Base-by-base conservation (phyloP, 2,797 vertebrate species). In the Phataginus tetradactyla region DNA sequence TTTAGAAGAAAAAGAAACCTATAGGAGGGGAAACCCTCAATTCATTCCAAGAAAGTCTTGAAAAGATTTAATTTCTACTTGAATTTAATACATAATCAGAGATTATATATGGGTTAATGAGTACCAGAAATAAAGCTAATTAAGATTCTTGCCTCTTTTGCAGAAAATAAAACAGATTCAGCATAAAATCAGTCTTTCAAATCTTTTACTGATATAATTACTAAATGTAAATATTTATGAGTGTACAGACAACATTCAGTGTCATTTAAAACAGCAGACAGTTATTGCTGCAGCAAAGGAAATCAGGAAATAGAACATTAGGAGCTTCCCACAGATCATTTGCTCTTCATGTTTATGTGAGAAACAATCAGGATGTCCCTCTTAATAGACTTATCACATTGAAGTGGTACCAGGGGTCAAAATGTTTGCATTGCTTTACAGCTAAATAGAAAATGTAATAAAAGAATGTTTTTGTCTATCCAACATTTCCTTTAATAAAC, bases 221-320 rank as follows among this genome's bases (percentile, higher is more conserved):
- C 92, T 71, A 98, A 98, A 98, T 95, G 95, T 90, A 98, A 98
- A 98, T 98, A 98, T 98, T 98, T 98, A 98, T 93, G 77, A 97
- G 96, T 89, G 17, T 96, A 93, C 0, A 12, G 0, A 8, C 53
- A 98, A 69, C 49, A 49, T 98, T 96, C 72, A 80, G 13, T 63
- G 93, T 96, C 27, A 92, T 94, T 98, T 97, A 90, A 97, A 97
- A 94, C 66, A 96, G 66, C 74, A 20, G 1, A 93, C 81, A 84
- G 53, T 45, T 87, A 49, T 51, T 90, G 34, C 83, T 69, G 63
- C 88, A 94, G 92, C 93, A 85, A 96, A 97, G 66, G 78, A 87
- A 75, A 93, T 53, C 3, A 51, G 79, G 14, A 4, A 51, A 84
- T 21, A 86, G 71, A 95, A 57, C n/a, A 86, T 37, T 75, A 53